Percentiles rank a stretch among this genome's conserved stretches.
phyloP scores from a whole-genome alignment of 2,797 vertebrate genomes.

The Acrossocheilus wenchowensis region DNA sequence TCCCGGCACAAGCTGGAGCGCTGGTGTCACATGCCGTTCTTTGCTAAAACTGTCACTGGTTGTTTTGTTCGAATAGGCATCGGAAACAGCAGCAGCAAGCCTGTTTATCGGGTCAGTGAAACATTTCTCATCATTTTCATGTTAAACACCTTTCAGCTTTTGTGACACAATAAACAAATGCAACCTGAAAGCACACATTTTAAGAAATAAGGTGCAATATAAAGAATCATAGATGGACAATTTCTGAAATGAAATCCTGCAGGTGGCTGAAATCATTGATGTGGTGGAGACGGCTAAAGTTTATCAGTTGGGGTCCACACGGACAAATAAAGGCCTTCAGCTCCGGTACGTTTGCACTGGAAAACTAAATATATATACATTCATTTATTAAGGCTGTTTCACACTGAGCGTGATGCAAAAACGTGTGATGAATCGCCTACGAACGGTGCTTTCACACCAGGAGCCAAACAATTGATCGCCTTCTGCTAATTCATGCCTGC shows the following conservation, averaged over 20 bases:
- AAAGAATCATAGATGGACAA: neutral
- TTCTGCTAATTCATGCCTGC: too few species aligned
- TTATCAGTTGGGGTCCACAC: constrained; percentile 93
- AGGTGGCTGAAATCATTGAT: constrained; percentile 98
- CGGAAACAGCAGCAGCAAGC: constrained; percentile 98
- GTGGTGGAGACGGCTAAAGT: constrained; percentile 97
- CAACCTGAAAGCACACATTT: neutral
- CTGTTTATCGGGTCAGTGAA: constrained; percentile 91
- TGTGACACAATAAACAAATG: neutral
- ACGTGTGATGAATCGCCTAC: too few species aligned
- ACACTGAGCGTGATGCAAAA: too few species aligned
- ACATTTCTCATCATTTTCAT: neutral
- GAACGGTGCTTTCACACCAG: neutral
- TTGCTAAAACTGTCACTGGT: constrained; percentile 95
- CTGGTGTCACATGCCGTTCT: constrained; percentile 99
- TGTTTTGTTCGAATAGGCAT: constrained; percentile 98
- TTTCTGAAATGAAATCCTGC: neutral
- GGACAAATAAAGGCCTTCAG: constrained; percentile 97
- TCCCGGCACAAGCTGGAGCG: constrained; percentile 97
- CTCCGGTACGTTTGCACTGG: constrained; percentile 79
- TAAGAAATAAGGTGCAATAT: neutral
- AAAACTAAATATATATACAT: neutral
- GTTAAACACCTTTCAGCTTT: neutral
- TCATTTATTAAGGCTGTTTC: neutral
- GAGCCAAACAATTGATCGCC: too few species aligned